Conservation (phyloP, 2,113 vertebrate species). For the Oncorhynchus mykiss region DNA sequence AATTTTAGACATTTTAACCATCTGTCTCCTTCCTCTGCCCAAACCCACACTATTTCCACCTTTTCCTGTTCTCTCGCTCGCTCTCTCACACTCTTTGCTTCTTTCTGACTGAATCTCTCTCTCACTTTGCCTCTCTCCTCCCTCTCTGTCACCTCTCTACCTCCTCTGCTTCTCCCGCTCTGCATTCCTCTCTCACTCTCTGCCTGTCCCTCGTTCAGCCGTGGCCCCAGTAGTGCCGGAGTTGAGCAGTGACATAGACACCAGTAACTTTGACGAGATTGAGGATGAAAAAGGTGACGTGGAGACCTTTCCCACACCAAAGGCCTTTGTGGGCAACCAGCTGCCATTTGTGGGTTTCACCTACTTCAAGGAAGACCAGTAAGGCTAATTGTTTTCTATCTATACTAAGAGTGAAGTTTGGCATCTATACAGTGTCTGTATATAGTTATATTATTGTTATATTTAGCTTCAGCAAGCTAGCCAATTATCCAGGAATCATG, state of each 20-base stretch:
- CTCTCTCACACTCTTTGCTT: not conserved
- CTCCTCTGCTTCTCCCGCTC: conserved; percentile 3
- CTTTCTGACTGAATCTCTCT: not conserved
- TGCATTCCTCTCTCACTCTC: conserved; percentile 38
- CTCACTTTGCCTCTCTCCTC: not conserved
- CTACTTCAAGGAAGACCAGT: conserved; percentile 96
- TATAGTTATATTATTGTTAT: not conserved
- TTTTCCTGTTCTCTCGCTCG: conserved; percentile 2
- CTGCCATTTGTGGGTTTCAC: conserved; percentile 97
- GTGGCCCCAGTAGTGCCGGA: conserved; percentile 96
- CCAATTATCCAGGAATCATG: not conserved
- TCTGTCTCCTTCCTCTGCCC: conserved; percentile 3
- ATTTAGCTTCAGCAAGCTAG: not conserved
- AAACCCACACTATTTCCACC: not conserved
- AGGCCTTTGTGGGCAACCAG: conserved; percentile 96
- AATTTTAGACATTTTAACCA: conserved; percentile 3
- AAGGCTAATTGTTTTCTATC: conserved; percentile 55
- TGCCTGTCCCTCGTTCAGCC: conserved; percentile 69
- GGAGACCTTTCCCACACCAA: conserved; percentile 93
- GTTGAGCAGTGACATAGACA: conserved; percentile 92
- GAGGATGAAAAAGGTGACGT: conserved; percentile 88
- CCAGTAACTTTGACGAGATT: conserved; percentile 96
- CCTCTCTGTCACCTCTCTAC: conserved; percentile 1
- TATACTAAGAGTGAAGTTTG: not conserved
- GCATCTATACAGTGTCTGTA: not conserved